Evolutionary conservation across 1,140 invertebrate species (phyloP).

Genomic region (Aphaenogaster floridana): DNA sequence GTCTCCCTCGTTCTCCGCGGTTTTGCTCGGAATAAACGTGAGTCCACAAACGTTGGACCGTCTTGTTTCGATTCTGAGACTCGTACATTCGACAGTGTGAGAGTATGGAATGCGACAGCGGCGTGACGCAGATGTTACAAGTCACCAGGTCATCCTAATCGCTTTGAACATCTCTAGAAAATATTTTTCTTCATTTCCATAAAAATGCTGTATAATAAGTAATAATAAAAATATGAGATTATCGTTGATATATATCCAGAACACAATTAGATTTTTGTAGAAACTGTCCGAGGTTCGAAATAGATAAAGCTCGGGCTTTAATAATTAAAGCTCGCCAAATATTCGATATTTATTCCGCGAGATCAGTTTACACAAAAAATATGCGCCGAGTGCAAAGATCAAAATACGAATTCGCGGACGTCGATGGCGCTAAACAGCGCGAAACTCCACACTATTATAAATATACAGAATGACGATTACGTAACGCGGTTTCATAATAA

Average conservation of each 20-base stretch:
- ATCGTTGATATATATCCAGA: not conserved
- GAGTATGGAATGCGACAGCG: not conserved
- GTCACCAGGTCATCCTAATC: not conserved
- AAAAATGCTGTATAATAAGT: not conserved
- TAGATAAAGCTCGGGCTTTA: too few relatives aligned
- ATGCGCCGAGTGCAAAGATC: not conserved
- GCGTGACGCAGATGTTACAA: not conserved
- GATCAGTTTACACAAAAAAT: conserved; percentile 33
- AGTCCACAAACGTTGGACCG: conserved; percentile 58
- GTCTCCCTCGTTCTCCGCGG: conserved; percentile 51
- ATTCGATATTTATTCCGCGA: not conserved
- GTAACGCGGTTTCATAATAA: conserved; percentile 56
- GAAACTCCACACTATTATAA: conserved; percentile 31
- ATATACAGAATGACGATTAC: conserved; percentile 34
- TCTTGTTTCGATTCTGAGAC: not conserved
- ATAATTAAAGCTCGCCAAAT: not conserved
- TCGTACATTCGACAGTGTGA: not conserved
- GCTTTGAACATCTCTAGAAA: too few relatives aligned
- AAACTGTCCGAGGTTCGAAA: not conserved
- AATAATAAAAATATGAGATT: not conserved
- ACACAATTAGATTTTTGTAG: not conserved
- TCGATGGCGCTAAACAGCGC: not conserved
- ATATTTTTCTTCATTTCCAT: not conserved
- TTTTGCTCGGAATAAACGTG: conserved; percentile 74
- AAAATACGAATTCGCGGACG: conserved; percentile 28